These are phyloP conservation scores for Syrphus vitripennis DNA, from an alignment of 2,888 invertebrate genomes.

Conservation along the genomic window DNA sequence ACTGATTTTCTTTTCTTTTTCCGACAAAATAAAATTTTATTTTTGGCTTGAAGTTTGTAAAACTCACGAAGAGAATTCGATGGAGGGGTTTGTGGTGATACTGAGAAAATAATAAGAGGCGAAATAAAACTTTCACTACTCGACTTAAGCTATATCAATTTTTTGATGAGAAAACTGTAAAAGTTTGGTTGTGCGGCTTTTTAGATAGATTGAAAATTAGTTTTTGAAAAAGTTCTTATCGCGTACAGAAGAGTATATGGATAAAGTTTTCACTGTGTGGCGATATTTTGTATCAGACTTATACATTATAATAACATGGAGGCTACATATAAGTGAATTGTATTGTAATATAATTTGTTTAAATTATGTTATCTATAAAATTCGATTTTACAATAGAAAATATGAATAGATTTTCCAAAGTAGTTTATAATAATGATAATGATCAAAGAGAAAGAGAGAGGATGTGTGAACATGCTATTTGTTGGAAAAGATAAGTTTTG, in stretches of 20 bases:
- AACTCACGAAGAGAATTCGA: not conserved
- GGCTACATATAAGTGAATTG: not conserved
- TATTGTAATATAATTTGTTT: constrained; percentile 7
- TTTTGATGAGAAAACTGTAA: constrained; percentile 37
- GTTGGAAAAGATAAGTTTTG: not conserved
- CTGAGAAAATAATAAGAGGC: not conserved
- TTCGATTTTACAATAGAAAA: not conserved
- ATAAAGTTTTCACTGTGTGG: constrained; percentile 17
- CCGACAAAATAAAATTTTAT: not conserved
- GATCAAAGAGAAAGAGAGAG: too few relatives aligned
- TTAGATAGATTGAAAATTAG: constrained; percentile 59
- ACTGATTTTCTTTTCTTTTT: not conserved
- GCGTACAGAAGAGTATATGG: not conserved
- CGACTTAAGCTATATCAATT: constrained; percentile 41
- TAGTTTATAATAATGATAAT: not conserved
- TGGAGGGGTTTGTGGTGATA: too few relatives aligned
- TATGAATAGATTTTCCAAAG: constrained; percentile 8
- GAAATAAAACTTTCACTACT: constrained; percentile 45
- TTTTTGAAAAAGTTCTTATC: constrained; percentile 40
- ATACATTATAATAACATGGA: not conserved
- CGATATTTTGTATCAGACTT: not conserved
- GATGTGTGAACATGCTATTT: not conserved
- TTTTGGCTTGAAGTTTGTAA: not conserved
- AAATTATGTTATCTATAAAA: not conserved
- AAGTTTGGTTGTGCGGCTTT: constrained; percentile 18